phyloP scores from a whole-genome alignment of 2,888 invertebrate species.

The Orthosia incerta region DNA sequence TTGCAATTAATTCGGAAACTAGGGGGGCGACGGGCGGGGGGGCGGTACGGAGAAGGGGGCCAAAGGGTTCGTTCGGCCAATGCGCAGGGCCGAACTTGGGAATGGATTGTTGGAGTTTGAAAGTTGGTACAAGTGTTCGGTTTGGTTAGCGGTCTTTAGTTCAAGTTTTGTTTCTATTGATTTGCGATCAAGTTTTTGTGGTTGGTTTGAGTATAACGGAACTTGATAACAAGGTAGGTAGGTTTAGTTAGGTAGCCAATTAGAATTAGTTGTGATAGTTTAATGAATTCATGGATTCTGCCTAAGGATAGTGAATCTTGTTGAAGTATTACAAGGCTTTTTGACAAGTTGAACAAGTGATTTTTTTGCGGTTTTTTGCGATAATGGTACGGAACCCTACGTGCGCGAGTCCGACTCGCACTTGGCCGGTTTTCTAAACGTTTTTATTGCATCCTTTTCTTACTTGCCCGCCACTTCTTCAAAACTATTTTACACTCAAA shows the following conservation, averaged over 20 bases:
- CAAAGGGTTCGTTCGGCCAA: slow-evolving; percentile 86
- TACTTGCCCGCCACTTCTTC: background rate
- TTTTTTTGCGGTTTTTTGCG: no score
- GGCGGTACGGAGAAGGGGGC: slow-evolving; percentile 70
- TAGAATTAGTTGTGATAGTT: slow-evolving; percentile 18
- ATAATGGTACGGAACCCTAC: no score
- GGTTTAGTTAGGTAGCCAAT: slow-evolving; percentile 37
- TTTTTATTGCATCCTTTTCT: no score
- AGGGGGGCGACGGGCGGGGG: slow-evolving; percentile 70
- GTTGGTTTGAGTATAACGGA: slow-evolving; percentile 54
- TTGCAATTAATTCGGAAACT: slow-evolving; percentile 90
- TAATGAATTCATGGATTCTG: background rate
- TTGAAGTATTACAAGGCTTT: background rate
- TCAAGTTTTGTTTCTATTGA: slow-evolving; percentile 75
- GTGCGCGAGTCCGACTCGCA: no score
- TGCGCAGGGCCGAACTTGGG: slow-evolving; percentile 87
- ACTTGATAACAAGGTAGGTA: slow-evolving; percentile 46
- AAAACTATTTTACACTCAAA: background rate
- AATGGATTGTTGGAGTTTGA: slow-evolving; percentile 81
- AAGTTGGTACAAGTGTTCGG: slow-evolving; percentile 79
- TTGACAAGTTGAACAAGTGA: no score
- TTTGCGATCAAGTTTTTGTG: slow-evolving; percentile 69
- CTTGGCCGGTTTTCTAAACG: no score
- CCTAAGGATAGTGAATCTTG: background rate
- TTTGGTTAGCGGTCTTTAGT: slow-evolving; percentile 80